These are phyloP conservation scores for Carcharodon carcharias DNA, from an alignment of 2,797 vertebrate genomes.

Conservation along the genomic window DNA sequence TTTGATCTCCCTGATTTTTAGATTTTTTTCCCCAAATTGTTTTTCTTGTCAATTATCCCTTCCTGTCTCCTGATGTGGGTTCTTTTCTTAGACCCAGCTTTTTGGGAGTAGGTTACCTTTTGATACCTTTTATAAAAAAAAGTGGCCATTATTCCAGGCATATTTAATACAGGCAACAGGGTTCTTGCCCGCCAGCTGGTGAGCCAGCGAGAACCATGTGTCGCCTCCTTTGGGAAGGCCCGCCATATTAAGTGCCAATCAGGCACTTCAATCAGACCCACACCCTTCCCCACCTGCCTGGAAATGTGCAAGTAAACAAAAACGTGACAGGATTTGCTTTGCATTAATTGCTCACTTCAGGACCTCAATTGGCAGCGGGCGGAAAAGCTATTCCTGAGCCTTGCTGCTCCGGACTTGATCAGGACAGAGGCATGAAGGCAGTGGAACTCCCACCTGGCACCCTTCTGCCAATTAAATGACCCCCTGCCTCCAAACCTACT, in stretches of 20 bases:
- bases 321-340: neutral
- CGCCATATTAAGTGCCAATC: neutral
- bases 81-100: neutral
- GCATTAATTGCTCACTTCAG: no score
- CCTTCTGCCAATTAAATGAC: no score
- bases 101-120: neutral
- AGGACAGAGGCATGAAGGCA: no score
- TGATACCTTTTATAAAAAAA: neutral
- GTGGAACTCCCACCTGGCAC: no score
- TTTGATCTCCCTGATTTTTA: neutral
- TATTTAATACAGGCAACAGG: no score
- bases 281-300: neutral
- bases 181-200: no score
- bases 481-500: no score
- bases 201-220: no score
- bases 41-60: neutral
- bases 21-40: neutral
- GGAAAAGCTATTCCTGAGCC: no score
- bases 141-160: neutral
- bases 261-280: neutral
- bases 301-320: neutral
- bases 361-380: no score
- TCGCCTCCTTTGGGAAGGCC: no score
- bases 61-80: neutral
- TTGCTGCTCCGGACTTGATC: no score